phyloP scores from a whole-genome alignment of 2,113 vertebrate species.

The Polypterus bichir region DNA sequence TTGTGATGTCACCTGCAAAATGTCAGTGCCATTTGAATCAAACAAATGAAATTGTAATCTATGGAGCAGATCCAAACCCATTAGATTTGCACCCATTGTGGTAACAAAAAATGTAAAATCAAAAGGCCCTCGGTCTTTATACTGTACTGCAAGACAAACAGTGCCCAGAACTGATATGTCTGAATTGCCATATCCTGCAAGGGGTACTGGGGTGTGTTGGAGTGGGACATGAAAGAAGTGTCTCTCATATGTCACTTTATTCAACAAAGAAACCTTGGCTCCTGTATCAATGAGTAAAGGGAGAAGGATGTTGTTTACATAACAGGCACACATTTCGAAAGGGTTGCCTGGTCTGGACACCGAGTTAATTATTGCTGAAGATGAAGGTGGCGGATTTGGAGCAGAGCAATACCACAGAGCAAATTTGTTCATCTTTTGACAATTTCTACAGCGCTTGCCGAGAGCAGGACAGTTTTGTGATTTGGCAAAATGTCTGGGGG shows the following conservation, averaged over 20 bases:
- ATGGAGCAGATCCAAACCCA: constrained; percentile 9
- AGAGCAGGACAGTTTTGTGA: no score
- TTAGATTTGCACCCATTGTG: constrained; percentile 2
- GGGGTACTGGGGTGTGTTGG: no score
- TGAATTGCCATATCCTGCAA: no score
- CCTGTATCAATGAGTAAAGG: constrained; percentile 5
- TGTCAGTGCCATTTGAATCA: constrained; percentile 7
- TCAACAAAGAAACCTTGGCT: background rate
- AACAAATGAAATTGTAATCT: constrained; percentile 7
- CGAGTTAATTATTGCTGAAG: background rate
- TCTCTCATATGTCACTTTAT: constrained; percentile 1
- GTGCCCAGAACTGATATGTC: background rate
- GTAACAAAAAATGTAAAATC: constrained; percentile 1
- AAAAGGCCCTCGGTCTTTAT: constrained; percentile 2
- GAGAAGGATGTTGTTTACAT: background rate
- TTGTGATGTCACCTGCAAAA: constrained; percentile 3
- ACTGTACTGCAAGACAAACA: constrained; percentile 4
- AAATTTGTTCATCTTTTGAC: no score
- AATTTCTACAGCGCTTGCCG: no score
- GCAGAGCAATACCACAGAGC: no score
- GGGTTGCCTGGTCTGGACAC: background rate
- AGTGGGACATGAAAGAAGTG: constrained; percentile 1
- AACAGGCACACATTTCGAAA: constrained; percentile 2
- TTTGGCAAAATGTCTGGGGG: no score
- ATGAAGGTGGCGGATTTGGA: background rate